phyloP scores from a whole-genome alignment of 2,113 vertebrate species.

The Python bivittatus region DNA sequence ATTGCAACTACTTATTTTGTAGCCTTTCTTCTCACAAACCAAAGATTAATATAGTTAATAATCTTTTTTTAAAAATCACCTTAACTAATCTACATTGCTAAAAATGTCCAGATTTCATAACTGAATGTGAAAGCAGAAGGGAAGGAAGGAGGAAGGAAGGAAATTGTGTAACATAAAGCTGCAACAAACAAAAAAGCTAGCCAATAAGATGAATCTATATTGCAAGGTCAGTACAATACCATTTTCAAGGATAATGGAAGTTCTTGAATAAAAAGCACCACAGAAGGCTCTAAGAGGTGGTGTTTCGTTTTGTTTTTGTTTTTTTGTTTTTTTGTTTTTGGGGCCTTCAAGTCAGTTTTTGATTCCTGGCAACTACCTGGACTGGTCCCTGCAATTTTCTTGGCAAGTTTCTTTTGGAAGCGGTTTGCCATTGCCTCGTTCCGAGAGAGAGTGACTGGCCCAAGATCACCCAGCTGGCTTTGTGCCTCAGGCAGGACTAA shows the following conservation, averaged over 20 bases:
- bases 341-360: neutral
- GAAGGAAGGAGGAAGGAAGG: neutral
- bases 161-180: neutral
- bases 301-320: too few relatives aligned
- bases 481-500: neutral
- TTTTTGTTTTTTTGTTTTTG: neutral
- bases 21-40: neutral
- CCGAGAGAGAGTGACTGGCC: neutral
- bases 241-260: constrained; percentile 19
- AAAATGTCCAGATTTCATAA: constrained; percentile 7
- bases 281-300: neutral
- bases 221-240: neutral
- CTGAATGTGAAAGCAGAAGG: neutral
- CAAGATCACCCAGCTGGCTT: neutral
- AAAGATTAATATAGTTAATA: constrained; percentile 12
- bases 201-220: neutral
- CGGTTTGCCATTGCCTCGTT: neutral
- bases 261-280: neutral
- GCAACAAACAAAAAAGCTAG: neutral
- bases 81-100: neutral
- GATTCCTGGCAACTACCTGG: neutral
- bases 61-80: neutral
- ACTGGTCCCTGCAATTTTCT: neutral
- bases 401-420: neutral
- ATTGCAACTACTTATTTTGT: constrained; percentile 31